These are phyloP conservation scores for Mamestra brassicae DNA, from an alignment of 2,888 invertebrate species.

Conservation along the genomic window DNA sequence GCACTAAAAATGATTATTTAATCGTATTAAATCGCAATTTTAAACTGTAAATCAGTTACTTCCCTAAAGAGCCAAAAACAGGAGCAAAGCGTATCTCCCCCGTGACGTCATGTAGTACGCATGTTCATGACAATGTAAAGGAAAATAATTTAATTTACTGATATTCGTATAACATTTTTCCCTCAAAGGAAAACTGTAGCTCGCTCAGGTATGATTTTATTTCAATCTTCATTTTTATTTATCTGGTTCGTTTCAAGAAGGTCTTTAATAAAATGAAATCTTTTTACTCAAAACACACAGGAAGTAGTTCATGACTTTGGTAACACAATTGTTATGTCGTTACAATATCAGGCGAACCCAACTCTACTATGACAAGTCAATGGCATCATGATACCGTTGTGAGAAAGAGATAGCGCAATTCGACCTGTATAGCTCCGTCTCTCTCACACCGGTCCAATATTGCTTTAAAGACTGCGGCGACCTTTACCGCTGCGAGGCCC, in stretches of 20 bases:
- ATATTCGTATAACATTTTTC: conserved; percentile 11
- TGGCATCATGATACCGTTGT: neutral
- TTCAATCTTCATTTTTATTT: too few species aligned
- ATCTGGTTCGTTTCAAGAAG: too few species aligned
- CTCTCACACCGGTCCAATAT: too few species aligned
- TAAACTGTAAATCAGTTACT: neutral
- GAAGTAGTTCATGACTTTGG: too few species aligned
- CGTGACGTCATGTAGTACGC: neutral
- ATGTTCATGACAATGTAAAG: conserved; percentile 12
- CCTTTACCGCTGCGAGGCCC: too few species aligned
- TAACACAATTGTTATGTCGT: neutral
- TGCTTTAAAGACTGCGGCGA: too few species aligned
- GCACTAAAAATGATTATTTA: too few species aligned
- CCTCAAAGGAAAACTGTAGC: conserved; percentile 15
- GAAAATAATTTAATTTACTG: conserved; percentile 4
- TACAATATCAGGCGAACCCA: too few species aligned
- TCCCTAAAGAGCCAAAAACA: conserved; percentile 18
- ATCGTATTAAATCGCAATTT: neutral
- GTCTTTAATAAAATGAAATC: too few species aligned
- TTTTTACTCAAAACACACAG: too few species aligned
- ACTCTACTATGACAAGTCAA: neutral
- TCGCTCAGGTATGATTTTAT: neutral
- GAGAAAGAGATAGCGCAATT: neutral
- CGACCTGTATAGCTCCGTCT: neutral
- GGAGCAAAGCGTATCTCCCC: conserved; percentile 4